Base-by-base conservation (phyloP, 92 coral and sea anemone genomes). In the Phymanthus crucifer region DNA sequence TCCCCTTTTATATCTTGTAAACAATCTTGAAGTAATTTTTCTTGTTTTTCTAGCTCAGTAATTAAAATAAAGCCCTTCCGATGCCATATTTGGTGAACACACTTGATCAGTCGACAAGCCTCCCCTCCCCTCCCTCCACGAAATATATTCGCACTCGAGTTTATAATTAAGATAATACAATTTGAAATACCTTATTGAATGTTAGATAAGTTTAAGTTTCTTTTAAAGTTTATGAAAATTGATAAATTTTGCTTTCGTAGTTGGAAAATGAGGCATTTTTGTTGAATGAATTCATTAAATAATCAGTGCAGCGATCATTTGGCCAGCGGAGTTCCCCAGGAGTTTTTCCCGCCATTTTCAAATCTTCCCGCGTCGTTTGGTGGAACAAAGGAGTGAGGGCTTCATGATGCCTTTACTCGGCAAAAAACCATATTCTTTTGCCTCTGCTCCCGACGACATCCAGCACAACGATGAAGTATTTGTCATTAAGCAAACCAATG, bases 341-440 rank as follows among this genome's bases (percentile, higher is more conserved):
- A 64, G 85, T 23, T 31, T 29, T 92, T 93, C 98, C 97, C 97
- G 97, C 98, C 92, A 81, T 79, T 90, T 93, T 93, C 86, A 85
- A 95, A 80, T 70, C 45, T 78, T 75, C 82, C 83, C 82, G 91
- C 89, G 87, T 80, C 79, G 37, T 36, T 58, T 23, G 71, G 69
- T 48, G 16, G 78, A 70, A 52, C 36, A 27, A 54, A 74, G 61
- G 64, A 23, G 76, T 26, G 35, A 74, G 79, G 81, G 76, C 27
- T 33, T 50, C 45, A 7, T 9, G 23, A 95, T 95, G 98, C 98
- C 98, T 72, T 89, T 95, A 56, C 80, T 90, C 27, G 86, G 87
- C 74, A 89, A 90, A 77, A 93, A 93, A 85, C 38, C 78, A 14
- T 93, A 78, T 61, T 47, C 79, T 77, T 90, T 86, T 19, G 84